These are phyloP conservation scores for Mythimna lalbum DNA, from an alignment of 2,888 invertebrate species.

Conservation along the genomic window DNA sequence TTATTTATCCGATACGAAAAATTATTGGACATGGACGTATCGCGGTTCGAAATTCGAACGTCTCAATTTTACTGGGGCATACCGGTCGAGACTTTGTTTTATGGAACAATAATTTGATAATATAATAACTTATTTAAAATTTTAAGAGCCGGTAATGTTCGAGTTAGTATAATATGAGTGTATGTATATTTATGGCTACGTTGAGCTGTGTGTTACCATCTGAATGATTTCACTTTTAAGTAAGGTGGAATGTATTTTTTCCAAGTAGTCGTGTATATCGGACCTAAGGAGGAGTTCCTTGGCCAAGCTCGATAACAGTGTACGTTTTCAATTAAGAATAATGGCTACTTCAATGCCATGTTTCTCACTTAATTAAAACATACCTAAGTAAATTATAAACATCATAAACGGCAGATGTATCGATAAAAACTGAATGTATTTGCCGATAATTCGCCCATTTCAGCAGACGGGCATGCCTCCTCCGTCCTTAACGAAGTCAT, in stretches of 20 bases:
- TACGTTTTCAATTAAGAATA: slow-evolving; percentile 76
- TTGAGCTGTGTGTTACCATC: slow-evolving; percentile 35
- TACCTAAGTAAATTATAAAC: slow-evolving; percentile 70
- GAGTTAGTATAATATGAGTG: slow-evolving; percentile 28
- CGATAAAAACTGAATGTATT: slow-evolving; percentile 78
- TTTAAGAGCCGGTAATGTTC: slow-evolving; percentile 27
- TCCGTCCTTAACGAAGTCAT: slow-evolving; percentile 70
- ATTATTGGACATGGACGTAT: slow-evolving; percentile 82
- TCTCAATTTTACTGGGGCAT: slow-evolving; percentile 80
- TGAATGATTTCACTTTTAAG: slow-evolving; percentile 40
- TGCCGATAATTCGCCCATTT: slow-evolving; percentile 77
- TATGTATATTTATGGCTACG: slow-evolving; percentile 40
- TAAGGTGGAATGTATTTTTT: slow-evolving; percentile 37
- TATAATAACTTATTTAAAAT: slow-evolving; percentile 53
- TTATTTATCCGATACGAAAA: slow-evolving; percentile 87
- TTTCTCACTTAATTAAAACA: slow-evolving; percentile 86
- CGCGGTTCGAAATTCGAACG: slow-evolving; percentile 80
- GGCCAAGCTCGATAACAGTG: slow-evolving; percentile 29
- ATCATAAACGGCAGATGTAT: slow-evolving; percentile 79
- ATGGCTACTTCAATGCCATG: slow-evolving; percentile 73
- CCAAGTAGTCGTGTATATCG: slow-evolving; percentile 22
- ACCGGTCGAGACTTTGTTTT: slow-evolving; percentile 51
- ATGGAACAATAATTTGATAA: slow-evolving; percentile 55
- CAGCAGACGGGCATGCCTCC: slow-evolving; percentile 65
- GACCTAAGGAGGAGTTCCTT: slow-evolving; percentile 44